Base-by-base conservation (phyloP, 2,797 vertebrate genomes). In the Dromococcyx pavoninus region DNA sequence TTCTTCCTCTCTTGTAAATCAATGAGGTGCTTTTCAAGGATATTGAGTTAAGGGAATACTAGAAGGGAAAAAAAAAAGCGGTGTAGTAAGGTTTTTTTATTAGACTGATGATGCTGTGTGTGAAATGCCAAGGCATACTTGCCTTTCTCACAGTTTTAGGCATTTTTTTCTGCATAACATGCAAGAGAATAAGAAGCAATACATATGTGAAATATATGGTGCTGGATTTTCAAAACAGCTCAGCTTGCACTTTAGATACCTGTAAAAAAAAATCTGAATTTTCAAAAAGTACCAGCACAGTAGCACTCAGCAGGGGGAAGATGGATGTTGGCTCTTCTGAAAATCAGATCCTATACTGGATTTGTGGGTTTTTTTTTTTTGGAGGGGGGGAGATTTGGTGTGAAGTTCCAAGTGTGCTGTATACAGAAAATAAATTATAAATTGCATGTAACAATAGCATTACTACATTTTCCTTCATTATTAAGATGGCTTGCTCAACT, bases 381-480 rank as follows among this genome's bases (percentile, higher is more conserved):
- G 44, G 44, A 19, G 18, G 22, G 46, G 12, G 48, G 46, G 46
- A 21, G 48, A 21, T 48, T 72, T 77, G 86, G 86, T 94, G 91
- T 95, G 88, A 95, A 89, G 75, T 96, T 91, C 91, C 88, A 89
- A 88, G 91, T 91, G 91, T 96, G 89, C 86, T 87, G 83, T 90
- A 86, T 95, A 83, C 91, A 87, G 90, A 94, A 91, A 96, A 96
- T 93, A 96, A 95, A 91, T 83, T 61, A 96, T 93, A 96, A 95
- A 91, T 83, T 61, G 89, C 77, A 92, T 77, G 85, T 80, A 83
- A 89, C 87, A 94, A 91, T 89, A 60, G 78, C 69, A 88, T 87
- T 91, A 81, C 67, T 83, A 66, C 86, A 94, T 46, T 89, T 94
- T 89, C 58, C 53, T 92, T 93, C 48, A 74, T 95, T 96, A 92